Evolutionary conservation across 2,113 vertebrate species (phyloP).

Genomic region (Phrynosoma platyrhinos): DNA sequence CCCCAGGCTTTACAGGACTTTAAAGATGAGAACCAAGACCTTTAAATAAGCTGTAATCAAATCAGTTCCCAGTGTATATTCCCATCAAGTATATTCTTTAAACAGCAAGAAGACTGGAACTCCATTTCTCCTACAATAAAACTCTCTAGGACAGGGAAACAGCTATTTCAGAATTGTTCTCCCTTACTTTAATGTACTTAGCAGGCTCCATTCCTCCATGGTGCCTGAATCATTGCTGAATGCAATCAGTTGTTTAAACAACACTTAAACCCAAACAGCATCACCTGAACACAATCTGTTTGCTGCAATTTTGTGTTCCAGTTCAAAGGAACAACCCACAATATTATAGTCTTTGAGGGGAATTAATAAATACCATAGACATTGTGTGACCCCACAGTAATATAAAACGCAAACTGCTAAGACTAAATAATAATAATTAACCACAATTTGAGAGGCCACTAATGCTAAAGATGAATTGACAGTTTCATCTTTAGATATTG

Average conservation of each 20-base stretch:
- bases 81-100: background rate
- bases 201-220: background rate
- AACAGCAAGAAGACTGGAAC: background rate
- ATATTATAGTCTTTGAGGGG: background rate
- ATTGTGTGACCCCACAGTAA: background rate
- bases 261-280: background rate
- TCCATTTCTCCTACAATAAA: constrained; percentile 22
- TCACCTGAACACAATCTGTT: background rate
- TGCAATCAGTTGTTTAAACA: background rate
- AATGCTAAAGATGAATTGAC: background rate
- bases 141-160: background rate
- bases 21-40: background rate
- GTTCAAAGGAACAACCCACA: background rate
- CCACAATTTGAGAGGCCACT: too few species aligned
- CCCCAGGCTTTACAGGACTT: background rate
- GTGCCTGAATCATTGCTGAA: background rate
- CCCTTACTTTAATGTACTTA: background rate
- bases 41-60: background rate
- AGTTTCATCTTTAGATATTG: background rate
- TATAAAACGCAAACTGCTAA: background rate
- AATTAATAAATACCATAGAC: background rate
- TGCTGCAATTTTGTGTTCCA: constrained; percentile 5
- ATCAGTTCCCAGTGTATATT: background rate
- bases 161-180: background rate
- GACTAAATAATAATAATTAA: background rate